Evolutionary conservation across 2,888 invertebrate genomes (phyloP).

Genomic region (Gonocerus acuteangulatus): DNA sequence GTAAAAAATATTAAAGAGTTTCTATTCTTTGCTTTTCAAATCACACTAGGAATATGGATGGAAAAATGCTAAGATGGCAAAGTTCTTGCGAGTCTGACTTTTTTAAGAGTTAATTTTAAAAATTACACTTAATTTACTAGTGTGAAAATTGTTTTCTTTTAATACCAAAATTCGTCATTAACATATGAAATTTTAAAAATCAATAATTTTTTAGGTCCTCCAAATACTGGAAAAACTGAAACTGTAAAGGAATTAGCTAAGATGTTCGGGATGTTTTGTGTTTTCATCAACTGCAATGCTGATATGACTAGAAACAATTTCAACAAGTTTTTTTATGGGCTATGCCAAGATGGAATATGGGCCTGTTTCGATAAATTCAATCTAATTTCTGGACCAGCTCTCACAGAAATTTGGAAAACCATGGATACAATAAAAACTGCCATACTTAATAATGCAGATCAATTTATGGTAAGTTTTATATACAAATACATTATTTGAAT

Average conservation of each 20-base stretch:
- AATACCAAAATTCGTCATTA: too few species aligned
- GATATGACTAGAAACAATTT: constrained; percentile 86
- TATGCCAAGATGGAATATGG: constrained; percentile 87
- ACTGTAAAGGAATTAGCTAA: constrained; percentile 87
- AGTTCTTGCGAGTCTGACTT: too few species aligned
- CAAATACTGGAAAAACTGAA: constrained; percentile 84
- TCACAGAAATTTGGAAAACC: constrained; percentile 86
- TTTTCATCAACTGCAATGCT: constrained; percentile 88
- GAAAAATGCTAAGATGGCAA: too few species aligned
- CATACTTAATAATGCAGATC: constrained; percentile 60
- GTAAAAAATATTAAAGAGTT: too few species aligned
- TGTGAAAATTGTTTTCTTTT: too few species aligned
- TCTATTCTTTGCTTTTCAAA: too few species aligned
- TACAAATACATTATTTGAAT: too few species aligned
- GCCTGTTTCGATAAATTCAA: constrained; percentile 95
- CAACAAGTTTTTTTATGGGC: constrained; percentile 64
- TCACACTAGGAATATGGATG: too few species aligned
- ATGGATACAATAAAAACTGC: constrained; percentile 82
- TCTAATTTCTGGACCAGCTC: constrained; percentile 84
- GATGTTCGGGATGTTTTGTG: constrained; percentile 71
- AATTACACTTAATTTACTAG: too few species aligned
- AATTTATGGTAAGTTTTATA: constrained; percentile 44
- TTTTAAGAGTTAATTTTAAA: too few species aligned
- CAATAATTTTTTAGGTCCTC: constrained; percentile 55
- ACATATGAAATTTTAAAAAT: too few species aligned